Evolutionary conservation across 2,888 invertebrate species (phyloP).

Genomic region (Polydrusus tereticollis): DNA sequence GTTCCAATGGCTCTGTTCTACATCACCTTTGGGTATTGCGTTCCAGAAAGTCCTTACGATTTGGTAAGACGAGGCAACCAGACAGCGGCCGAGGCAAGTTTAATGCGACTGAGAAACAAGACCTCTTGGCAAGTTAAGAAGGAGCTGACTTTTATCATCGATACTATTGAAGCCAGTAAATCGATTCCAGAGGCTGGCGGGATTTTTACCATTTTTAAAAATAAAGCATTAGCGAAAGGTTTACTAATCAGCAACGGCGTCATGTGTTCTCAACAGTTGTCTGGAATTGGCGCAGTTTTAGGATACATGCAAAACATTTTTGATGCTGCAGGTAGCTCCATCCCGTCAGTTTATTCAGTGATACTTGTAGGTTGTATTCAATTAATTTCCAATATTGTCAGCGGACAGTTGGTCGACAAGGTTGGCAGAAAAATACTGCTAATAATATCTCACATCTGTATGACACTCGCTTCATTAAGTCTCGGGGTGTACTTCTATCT

Average conservation of each 20-base stretch:
- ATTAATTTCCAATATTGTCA: slow-evolving; percentile 77
- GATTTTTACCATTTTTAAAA: slow-evolving; percentile 45
- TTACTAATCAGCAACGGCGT: slow-evolving; percentile 45
- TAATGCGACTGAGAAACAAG: slow-evolving; percentile 26
- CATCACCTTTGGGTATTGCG: neutral
- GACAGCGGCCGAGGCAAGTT: slow-evolving; percentile 25
- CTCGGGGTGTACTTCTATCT: slow-evolving; percentile 67
- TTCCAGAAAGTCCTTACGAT: slow-evolving; percentile 15
- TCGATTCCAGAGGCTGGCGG: slow-evolving; percentile 25
- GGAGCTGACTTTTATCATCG: too few species aligned
- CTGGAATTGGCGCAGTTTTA: slow-evolving; percentile 47
- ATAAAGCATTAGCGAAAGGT: slow-evolving; percentile 41
- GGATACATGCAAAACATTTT: slow-evolving; percentile 51
- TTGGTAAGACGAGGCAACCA: slow-evolving; percentile 27
- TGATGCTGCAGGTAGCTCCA: slow-evolving; percentile 72
- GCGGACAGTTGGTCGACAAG: slow-evolving; percentile 82
- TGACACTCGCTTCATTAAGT: slow-evolving; percentile 65
- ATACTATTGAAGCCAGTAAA: slow-evolving; percentile 9
- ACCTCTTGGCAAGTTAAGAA: slow-evolving; percentile 25
- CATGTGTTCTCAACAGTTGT: slow-evolving; percentile 47
- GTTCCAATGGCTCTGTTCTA: neutral
- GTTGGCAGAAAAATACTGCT: slow-evolving; percentile 81
- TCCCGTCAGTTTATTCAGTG: slow-evolving; percentile 74
- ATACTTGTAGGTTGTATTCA: slow-evolving; percentile 85
- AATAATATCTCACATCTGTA: slow-evolving; percentile 77